Evolutionary conservation across 2,888 invertebrate species (phyloP), one percentile per base, ranked within the genome.

Genomic region (Agrochola lota): DNA sequence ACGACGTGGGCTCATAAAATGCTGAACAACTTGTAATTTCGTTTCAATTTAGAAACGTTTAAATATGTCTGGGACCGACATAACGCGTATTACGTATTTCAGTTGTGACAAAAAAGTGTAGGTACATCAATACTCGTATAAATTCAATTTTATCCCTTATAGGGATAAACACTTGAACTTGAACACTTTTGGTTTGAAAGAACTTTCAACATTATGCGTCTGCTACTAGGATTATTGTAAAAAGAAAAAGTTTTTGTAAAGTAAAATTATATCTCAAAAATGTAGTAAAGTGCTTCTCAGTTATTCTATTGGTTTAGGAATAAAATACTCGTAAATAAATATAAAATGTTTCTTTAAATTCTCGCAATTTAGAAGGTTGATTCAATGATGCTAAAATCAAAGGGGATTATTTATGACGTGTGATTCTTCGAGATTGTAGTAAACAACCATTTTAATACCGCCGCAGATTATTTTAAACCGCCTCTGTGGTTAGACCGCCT

Each of bases 151-250:
- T 43, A 67, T 77, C 77, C 57, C 30, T 8, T 9, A 11, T 69
- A 77, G 70, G 1, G n/a, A n/a, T n/a, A n/a, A n/a, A n/a, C n/a
- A n/a, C n/a, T n/a, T n/a, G n/a, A n/a, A n/a, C n/a, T n/a, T 57
- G 57, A 76, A 64, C 35, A 62, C 12, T 57, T 71, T 46, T 43
- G 15, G 43, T 62, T 71, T 69, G 15, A 15, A 77, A n/a, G 6
- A 63, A 66, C 55, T 71, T 74, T 60, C 35, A 64, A 71, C 73
- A 46, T 71, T 30, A n/a, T 80, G 30, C 72, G 57, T 81, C 81
- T 81, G 59, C 43, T 71, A 30, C 59, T 55, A 20, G 46, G 43
- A 60, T 63, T 77, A 77, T 60, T 64, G n/a, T 12, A 20, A 67
- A 64, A 52, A 75, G 40, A 40, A 40, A 40, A 40, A 59, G 1